Evolutionary conservation across 2,888 invertebrate species (phyloP).

Genomic region (Agonopterix heracliana): DNA sequence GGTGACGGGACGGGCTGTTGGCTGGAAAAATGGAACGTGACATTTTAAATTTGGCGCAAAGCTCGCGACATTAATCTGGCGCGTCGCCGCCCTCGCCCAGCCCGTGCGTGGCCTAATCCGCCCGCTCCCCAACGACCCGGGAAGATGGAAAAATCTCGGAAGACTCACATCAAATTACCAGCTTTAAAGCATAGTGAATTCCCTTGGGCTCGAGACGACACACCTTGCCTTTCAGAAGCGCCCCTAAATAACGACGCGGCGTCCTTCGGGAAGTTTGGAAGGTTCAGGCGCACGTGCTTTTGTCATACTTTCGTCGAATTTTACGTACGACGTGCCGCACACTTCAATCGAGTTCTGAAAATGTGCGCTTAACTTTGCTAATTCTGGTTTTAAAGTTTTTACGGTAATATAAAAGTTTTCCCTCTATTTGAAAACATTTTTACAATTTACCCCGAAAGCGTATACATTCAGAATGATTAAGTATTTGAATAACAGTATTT

Average conservation of each 20-base stretch:
- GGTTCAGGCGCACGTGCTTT: conserved; percentile 69
- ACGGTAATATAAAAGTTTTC: conserved; percentile 23
- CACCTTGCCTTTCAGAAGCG: conserved; percentile 70
- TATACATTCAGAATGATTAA: not conserved
- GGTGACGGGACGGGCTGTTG: conserved; percentile 49
- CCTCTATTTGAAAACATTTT: conserved; percentile 5
- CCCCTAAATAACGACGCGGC: conserved; percentile 63
- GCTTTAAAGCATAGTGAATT: conserved; percentile 70
- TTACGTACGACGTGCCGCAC: conserved; percentile 67
- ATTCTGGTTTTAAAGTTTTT: conserved; percentile 53
- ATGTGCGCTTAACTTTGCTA: conserved; percentile 45
- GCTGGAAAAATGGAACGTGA: conserved; percentile 71
- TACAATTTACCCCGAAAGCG: not conserved
- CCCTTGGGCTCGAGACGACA: conserved; percentile 60
- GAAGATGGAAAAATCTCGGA: conserved; percentile 72
- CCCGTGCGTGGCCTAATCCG: conserved; percentile 68
- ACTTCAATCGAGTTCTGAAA: conserved; percentile 64
- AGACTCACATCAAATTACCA: conserved; percentile 74
- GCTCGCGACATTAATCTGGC: conserved; percentile 71
- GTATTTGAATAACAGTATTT: not conserved
- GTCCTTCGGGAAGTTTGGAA: conserved; percentile 70
- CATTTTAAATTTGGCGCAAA: conserved; percentile 71
- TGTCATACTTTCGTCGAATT: conserved; percentile 69
- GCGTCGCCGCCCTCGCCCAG: conserved; percentile 64
- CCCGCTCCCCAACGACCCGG: conserved; percentile 61